Evolutionary conservation across 2,888 invertebrate species (phyloP), one percentile per base, ranked within the genome.

Genomic region (Molanna angustata): DNA sequence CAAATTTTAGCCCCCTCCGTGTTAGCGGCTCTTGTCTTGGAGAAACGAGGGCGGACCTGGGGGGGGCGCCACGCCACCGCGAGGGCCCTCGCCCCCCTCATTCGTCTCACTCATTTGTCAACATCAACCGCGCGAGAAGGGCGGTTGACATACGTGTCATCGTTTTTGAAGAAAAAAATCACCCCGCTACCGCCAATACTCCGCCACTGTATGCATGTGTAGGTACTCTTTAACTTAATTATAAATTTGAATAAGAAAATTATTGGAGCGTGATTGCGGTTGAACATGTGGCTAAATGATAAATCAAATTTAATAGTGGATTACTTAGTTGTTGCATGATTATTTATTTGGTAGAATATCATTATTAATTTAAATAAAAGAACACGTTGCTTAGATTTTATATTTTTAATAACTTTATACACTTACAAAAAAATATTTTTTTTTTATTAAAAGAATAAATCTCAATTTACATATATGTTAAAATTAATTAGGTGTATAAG

Each of bases 71-170:
- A 13, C 39, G 11, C 39, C 39, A n/a, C n/a, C n/a, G n/a, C n/a
- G n/a, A n/a, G n/a, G n/a, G n/a, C n/a, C 32, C 32, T 40, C 45
- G 21, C 31, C 39, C 49, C n/a, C 52, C 45, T 14, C 14, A 45
- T 53, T 53, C 57, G 57, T 54, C 54, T 51, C 54, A 49, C 52
- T 50, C 58, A 58, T 58, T 58, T 58, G 58, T 58, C 58, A 58
- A 55, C 58, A 55, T 58, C 58, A 58, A 32, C n/a, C n/a, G n/a
- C 49, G 35, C 44, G 55, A 33, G 47, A 37, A 47, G 52, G 52
- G 54, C 54, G 49, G 49, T 49, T 53, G 58, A 58, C 58, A 58
- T 58, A 53, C 58, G 55, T 58, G 55, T 58, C 58, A 58, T 55
- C 58, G 55, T 57, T 57, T 52, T 54, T 54, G 51, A 31, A 51